Percentiles rank a stretch among this genome's conserved stretches.
Evolutionary conservation across 2,888 invertebrate species (phyloP).

Genomic region (Dryobotodes eremita): DNA sequence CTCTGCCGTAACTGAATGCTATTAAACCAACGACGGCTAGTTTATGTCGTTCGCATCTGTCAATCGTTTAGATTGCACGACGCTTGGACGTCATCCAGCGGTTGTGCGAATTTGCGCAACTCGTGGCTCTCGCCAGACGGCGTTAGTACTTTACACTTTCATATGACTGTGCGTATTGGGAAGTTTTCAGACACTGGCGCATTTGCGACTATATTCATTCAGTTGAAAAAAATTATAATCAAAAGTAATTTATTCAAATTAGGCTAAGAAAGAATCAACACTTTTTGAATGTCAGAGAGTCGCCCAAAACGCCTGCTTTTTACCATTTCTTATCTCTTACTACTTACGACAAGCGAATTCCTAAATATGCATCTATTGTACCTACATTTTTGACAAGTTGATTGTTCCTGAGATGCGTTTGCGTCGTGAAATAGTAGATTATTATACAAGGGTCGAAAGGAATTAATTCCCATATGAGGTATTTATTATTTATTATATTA

Average conservation of each 20-base stretch:
- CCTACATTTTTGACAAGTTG: neutral
- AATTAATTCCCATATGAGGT: no score
- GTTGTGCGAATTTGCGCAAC: slow-evolving; percentile 45
- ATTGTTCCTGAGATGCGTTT: neutral
- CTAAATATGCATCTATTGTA: no score
- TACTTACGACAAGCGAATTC: neutral
- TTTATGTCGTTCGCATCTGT: slow-evolving; percentile 38
- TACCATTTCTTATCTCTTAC: neutral
- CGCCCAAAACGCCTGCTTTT: neutral
- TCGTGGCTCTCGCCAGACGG: neutral
- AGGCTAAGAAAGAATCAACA: neutral
- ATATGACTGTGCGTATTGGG: neutral
- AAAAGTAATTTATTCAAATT: neutral
- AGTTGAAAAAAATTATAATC: neutral
- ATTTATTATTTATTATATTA: no score
- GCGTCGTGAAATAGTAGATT: no score
- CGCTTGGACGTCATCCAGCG: slow-evolving; percentile 51
- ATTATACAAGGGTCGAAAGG: no score
- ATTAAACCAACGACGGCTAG: slow-evolving; percentile 4
- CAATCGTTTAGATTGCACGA: slow-evolving; percentile 43
- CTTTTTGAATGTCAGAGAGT: neutral
- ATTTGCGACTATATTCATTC: neutral
- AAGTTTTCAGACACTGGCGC: neutral
- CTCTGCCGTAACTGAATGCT: neutral
- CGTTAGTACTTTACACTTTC: slow-evolving; percentile 8